A percentile compares a stretch with the other conserved stretches of the same genome.
These are phyloP conservation scores for Athene noctua DNA, from an alignment of 2,113 vertebrate species.

Conservation along the genomic window DNA sequence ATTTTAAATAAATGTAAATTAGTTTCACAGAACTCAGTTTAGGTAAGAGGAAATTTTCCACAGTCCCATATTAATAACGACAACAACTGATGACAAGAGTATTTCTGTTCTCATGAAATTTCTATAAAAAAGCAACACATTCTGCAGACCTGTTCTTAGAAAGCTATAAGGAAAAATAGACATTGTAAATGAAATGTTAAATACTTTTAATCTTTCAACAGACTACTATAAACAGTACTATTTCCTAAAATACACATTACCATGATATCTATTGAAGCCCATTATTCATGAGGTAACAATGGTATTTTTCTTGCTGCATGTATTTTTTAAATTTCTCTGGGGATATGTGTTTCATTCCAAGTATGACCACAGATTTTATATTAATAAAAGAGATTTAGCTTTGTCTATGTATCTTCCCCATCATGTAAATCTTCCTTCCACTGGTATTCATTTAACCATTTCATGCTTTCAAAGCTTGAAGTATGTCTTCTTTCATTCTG, in stretches of 20 bases:
- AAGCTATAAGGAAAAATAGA: not conserved
- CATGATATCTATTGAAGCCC: not conserved
- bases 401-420: slow-evolving; percentile 1
- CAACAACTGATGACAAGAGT: not conserved
- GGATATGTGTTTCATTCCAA: slow-evolving; percentile 27
- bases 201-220: slow-evolving; percentile 44
- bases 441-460: not conserved
- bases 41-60: not conserved
- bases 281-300: slow-evolving; percentile 46
- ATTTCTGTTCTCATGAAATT: not conserved
- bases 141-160: not conserved
- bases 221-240: not conserved
- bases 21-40: not conserved
- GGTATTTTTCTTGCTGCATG: slow-evolving; percentile 39
- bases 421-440: not conserved
- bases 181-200: slow-evolving; percentile 30
- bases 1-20: not conserved
- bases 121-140: not conserved
- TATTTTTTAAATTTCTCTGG: slow-evolving; percentile 42
- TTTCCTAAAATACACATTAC: slow-evolving; percentile 46
- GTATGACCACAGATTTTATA: slow-evolving; percentile 42
- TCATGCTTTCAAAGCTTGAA: not conserved
- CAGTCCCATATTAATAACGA: slow-evolving; percentile 9
- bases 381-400: slow-evolving; percentile 41
- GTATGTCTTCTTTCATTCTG: slow-evolving; percentile 10